These are phyloP conservation scores for Agrotis exclamationis DNA, from an alignment of 2,888 invertebrate species.

Conservation along the genomic window DNA sequence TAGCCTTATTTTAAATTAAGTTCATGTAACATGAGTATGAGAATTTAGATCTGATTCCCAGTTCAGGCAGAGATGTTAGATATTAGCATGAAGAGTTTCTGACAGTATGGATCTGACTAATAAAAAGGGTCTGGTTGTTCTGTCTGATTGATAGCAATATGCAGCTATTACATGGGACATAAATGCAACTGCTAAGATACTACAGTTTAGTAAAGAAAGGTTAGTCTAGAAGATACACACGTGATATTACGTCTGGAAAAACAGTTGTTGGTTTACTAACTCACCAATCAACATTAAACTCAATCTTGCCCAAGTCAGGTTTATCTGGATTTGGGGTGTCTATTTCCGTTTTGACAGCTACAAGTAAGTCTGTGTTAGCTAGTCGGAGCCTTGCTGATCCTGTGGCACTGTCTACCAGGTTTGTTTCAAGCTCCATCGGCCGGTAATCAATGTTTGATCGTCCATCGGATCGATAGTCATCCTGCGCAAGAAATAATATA, in stretches of 20 bases:
- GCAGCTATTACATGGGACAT: neutral
- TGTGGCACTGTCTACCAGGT: slow-evolving; percentile 96
- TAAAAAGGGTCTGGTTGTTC: no score
- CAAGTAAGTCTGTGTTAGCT: slow-evolving; percentile 98
- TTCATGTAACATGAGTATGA: neutral
- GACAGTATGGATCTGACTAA: neutral
- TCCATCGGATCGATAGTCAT: slow-evolving; percentile 96
- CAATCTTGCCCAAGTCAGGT: slow-evolving; percentile 96
- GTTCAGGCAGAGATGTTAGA: neutral
- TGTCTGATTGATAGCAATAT: neutral
- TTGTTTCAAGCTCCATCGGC: slow-evolving; percentile 96
- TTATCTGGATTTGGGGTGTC: slow-evolving; percentile 94
- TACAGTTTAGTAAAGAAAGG: no score
- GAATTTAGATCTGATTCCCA: neutral
- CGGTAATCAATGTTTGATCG: slow-evolving; percentile 95
- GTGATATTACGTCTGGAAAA: neutral
- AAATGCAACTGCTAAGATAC: neutral
- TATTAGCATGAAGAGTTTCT: neutral
- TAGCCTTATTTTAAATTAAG: neutral
- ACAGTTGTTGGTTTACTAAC: slow-evolving; percentile 32
- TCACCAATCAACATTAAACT: slow-evolving; percentile 99
- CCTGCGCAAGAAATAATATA: slow-evolving; percentile 88
- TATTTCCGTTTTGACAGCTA: slow-evolving; percentile 97
- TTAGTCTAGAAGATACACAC: no score
- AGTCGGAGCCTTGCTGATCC: slow-evolving; percentile 96